Percentiles rank a stretch among this genome's conserved stretches.
These are phyloP conservation scores for Thamnophis elegans DNA, from an alignment of 2,797 vertebrate species.

Conservation along the genomic window DNA sequence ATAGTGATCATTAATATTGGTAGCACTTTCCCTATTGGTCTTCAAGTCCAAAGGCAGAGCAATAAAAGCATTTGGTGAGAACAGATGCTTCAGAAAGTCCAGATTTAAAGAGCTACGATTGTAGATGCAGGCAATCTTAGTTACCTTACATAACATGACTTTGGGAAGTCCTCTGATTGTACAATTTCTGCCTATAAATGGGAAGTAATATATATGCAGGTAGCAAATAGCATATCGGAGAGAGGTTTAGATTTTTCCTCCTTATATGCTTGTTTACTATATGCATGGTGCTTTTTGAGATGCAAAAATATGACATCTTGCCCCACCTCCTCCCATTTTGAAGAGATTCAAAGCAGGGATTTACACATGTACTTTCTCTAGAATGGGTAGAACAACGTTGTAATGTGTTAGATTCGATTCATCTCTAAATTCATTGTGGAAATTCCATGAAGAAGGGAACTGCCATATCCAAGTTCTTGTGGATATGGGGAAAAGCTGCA, in stretches of 20 bases:
- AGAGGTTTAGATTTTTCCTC: neutral
- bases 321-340: neutral
- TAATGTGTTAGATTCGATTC: neutral
- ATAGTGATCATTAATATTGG: neutral
- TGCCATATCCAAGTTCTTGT: neutral
- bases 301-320: neutral
- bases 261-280: neutral
- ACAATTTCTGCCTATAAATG: neutral
- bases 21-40: neutral
- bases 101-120: neutral
- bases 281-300: neutral
- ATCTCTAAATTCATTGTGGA: neutral
- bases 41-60: conserved; percentile 42
- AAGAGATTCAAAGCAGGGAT: neutral
- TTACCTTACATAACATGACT: neutral
- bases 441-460: neutral
- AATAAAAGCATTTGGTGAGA: conserved; percentile 33
- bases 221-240: neutral
- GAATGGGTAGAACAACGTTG: neutral
- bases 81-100: neutral
- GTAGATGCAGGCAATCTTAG: neutral
- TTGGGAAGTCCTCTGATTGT: neutral
- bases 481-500: neutral
- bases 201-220: neutral
- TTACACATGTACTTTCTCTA: neutral